These are phyloP conservation scores for Erithacus rubecula DNA, from an alignment of 2,797 vertebrate species.

Conservation along the genomic window DNA sequence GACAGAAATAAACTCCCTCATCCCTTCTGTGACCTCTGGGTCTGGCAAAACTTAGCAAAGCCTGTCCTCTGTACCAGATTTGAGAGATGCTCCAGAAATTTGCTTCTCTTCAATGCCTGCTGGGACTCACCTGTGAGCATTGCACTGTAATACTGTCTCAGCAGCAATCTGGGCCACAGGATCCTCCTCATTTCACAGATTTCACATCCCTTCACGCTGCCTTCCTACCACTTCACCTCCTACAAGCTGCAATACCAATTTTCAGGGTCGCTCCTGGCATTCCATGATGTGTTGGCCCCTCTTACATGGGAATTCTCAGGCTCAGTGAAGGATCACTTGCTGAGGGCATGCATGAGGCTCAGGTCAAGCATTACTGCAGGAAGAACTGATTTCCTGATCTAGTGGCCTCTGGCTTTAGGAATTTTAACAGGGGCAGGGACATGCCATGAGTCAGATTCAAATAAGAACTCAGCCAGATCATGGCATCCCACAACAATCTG, in stretches of 20 bases:
- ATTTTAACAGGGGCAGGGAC: background rate
- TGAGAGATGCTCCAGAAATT: background rate
- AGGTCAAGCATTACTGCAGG: background rate
- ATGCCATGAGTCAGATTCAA: background rate
- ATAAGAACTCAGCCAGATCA: background rate
- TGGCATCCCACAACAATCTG: background rate
- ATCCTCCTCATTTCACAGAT: background rate
- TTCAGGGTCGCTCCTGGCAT: background rate
- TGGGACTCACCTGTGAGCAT: background rate
- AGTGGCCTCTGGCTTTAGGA: background rate
- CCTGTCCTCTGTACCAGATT: background rate
- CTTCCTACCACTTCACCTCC: background rate
- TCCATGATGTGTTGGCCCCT: background rate
- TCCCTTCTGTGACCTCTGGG: background rate
- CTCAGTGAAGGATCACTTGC: background rate
- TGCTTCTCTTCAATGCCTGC: background rate
- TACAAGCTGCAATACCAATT: background rate
- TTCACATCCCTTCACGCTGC: background rate
- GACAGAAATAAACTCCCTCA: background rate
- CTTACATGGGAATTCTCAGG: background rate
- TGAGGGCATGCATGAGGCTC: background rate
- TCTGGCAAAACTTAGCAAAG: background rate
- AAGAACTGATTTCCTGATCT: background rate
- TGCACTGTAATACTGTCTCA: background rate
- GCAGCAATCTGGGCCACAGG: background rate